These are phyloP conservation scores for Xanthorhoe spadicearia DNA, from an alignment of 2,888 invertebrate species.

Conservation along the genomic window DNA sequence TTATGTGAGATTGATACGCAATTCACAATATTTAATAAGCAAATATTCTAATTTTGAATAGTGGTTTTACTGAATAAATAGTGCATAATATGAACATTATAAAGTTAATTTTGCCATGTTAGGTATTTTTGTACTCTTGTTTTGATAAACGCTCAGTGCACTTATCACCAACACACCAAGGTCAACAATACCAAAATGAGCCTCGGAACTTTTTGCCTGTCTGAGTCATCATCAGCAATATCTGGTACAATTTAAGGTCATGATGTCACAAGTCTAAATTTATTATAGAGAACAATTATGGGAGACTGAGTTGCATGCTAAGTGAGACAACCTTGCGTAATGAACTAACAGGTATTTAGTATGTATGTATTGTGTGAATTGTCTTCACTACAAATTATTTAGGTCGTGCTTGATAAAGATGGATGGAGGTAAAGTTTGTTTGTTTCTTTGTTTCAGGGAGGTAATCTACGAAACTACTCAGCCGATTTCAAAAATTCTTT, in stretches of 20 bases:
- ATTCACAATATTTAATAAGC: too few species aligned
- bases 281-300: slow-evolving; percentile 61
- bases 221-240: slow-evolving; percentile 59
- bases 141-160: background rate
- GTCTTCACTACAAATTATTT: background rate
- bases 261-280: slow-evolving; percentile 71
- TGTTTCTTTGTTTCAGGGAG: too few species aligned
- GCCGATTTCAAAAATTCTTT: too few species aligned
- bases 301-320: slow-evolving; percentile 61
- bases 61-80: too few species aligned
- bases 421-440: background rate
- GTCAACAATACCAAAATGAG: slow-evolving; percentile 36
- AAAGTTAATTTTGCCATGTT: background rate
- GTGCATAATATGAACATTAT: background rate
- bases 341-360: slow-evolving; percentile 23
- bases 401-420: background rate
- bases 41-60: too few species aligned
- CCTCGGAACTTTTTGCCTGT: slow-evolving; percentile 57
- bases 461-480: too few species aligned
- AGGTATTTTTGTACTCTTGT: background rate
- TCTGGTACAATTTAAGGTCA: slow-evolving; percentile 58
- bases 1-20: too few species aligned
- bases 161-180: slow-evolving; percentile 26
- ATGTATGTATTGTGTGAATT: slow-evolving; percentile 4
- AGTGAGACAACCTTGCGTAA: slow-evolving; percentile 60